A percentile compares a stretch with the other conserved stretches of the same genome.
phyloP scores from a whole-genome alignment of 2,888 invertebrate genomes.

The Melikaiella ostensackeni region DNA sequence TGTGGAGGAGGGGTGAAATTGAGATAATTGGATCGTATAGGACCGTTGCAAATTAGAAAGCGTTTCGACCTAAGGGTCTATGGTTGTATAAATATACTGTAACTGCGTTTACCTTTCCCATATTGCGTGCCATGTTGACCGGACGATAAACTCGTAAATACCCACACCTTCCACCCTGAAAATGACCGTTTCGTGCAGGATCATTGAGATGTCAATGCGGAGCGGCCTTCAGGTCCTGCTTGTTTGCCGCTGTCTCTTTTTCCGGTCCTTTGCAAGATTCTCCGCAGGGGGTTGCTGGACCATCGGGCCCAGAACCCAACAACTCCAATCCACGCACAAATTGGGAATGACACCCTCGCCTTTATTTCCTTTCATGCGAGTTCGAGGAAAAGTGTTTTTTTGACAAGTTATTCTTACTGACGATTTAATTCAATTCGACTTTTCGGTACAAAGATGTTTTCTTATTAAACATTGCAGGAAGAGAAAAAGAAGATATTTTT shows the following conservation, averaged over 20 bases:
- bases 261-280: slow-evolving; percentile 42
- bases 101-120: slow-evolving; percentile 43
- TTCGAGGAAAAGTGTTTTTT: neutral
- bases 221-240: slow-evolving; percentile 31
- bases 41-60: slow-evolving; percentile 42
- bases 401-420: neutral
- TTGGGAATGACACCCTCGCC: slow-evolving; percentile 24
- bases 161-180: slow-evolving; percentile 42
- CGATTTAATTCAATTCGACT: neutral
- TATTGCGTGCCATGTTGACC: slow-evolving; percentile 38
- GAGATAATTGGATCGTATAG: slow-evolving; percentile 47
- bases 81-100: slow-evolving; percentile 30
- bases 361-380: neutral
- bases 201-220: slow-evolving; percentile 41
- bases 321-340: slow-evolving; percentile 45
- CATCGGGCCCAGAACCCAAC: neutral
- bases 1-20: neutral
- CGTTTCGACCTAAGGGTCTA: slow-evolving; percentile 31
- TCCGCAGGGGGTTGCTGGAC: slow-evolving; percentile 41
- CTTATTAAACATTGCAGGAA: neutral
- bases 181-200: slow-evolving; percentile 41
- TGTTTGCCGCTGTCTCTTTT: slow-evolving; percentile 42
- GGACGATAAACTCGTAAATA: slow-evolving; percentile 49
- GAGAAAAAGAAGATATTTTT: no score
- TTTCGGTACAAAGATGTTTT: neutral